These are phyloP conservation scores for Periophthalmus magnuspinnatus DNA, from an alignment of 2,797 vertebrate species.

Conservation along the genomic window DNA sequence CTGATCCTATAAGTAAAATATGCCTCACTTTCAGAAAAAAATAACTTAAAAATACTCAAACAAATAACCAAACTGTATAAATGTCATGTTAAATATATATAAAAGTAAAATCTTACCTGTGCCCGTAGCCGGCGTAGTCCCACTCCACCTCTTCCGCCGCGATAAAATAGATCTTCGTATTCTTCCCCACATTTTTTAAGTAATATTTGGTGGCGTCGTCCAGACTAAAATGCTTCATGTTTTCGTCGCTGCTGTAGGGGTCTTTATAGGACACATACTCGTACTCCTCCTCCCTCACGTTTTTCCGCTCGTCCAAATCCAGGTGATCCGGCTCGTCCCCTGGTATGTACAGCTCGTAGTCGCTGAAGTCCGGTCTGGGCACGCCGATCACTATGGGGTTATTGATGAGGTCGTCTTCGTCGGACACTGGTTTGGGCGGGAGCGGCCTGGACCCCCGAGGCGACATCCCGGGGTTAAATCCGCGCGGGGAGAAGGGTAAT, in stretches of 20 bases:
- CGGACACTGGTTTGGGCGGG: slow-evolving; percentile 27
- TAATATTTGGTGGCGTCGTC: slow-evolving; percentile 79
- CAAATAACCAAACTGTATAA: neutral
- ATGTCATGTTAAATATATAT: neutral
- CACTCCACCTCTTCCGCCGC: slow-evolving; percentile 88
- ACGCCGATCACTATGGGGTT: slow-evolving; percentile 80
- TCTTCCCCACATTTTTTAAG: slow-evolving; percentile 74
- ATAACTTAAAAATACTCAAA: no score
- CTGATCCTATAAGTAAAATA: no score
- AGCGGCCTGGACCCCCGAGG: slow-evolving; percentile 60
- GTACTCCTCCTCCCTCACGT: slow-evolving; percentile 68
- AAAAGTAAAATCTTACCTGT: slow-evolving; percentile 54
- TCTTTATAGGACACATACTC: slow-evolving; percentile 83
- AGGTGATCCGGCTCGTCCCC: slow-evolving; percentile 52
- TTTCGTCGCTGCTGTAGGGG: slow-evolving; percentile 80
- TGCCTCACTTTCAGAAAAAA: no score
- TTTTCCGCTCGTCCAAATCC: neutral
- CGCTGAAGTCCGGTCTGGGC: slow-evolving; percentile 82
- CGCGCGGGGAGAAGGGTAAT: slow-evolving; percentile 63
- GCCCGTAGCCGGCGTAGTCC: slow-evolving; percentile 86
- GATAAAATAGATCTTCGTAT: slow-evolving; percentile 85
- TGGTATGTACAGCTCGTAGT: slow-evolving; percentile 79
- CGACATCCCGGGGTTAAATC: slow-evolving; percentile 56
- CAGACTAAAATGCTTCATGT: slow-evolving; percentile 70
- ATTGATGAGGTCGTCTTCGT: slow-evolving; percentile 62